Base-by-base conservation (phyloP, 2,888 invertebrate species). In the Brachyopa scutellaris region DNA sequence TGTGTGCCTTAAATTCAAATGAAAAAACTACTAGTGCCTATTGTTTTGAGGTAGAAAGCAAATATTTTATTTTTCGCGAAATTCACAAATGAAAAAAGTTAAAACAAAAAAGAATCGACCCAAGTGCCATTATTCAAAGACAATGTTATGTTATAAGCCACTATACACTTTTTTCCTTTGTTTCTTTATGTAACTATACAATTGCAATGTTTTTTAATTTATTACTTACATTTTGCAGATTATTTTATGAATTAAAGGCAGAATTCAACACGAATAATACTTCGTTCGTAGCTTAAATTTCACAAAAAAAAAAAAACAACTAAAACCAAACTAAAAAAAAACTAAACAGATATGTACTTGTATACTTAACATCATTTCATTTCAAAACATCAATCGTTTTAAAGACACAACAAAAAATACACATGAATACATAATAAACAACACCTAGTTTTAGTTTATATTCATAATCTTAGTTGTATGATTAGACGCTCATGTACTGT, bases 401-500 rank as follows among this genome's bases (percentile, higher is more conserved):
- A 38, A 55, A 47, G 36, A 36, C 23, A 42, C 26, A 8, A 59
- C 8, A 21, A 47, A 70, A 38, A 55, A 40, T 36, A 69, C 15
- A 47, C 36, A 45, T 29, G 42, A n/a, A 45, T 9, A 57, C 40
- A 59, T 31, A 5, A 3, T 26, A 26, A n/a, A n/a, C n/a, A 38
- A 57, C 23, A 62, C 31, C 31, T 45, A 64, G 15, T 36, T 13
- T 21, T 26, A 59, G 57, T 47, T 19, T 47, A 31, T 55, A 55
- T 67, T 69, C 47, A 19, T 57, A 36, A 42, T 59, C 4, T 49
- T 49, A 73, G 40, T 61, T 61, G 11, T 55, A 64, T 13, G 19
- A 66, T 73, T 61, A 66, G 77, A 77, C 47, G 82, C 82, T 82
- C 82, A 82, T 82, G 31, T 77, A 82, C 19, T 64, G 26, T 59